Conservation (phyloP, 2,797 vertebrate species). For the Manis crassicaudata region DNA sequence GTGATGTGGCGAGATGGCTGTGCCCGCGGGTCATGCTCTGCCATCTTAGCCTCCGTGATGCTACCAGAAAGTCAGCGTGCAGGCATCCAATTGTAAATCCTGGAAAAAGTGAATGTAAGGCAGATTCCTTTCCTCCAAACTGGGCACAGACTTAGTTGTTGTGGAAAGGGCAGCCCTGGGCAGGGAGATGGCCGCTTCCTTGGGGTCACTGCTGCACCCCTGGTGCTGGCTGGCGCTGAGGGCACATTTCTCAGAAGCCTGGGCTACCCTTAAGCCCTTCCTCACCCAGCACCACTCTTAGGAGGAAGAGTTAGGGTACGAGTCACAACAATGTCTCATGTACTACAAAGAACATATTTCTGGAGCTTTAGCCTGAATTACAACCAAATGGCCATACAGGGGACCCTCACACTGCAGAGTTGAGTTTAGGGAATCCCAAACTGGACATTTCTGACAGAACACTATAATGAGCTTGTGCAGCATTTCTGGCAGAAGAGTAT, state of each 20-base stretch:
- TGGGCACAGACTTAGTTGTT: neutral
- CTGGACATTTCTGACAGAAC: neutral
- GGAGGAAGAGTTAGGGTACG: neutral
- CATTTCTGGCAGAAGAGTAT: too few relatives aligned
- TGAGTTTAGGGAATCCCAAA: slow-evolving; percentile 5
- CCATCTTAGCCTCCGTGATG: neutral
- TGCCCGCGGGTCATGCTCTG: neutral
- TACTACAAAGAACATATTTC: neutral
- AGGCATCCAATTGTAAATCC: neutral
- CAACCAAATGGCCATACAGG: neutral
- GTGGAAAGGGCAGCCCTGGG: neutral
- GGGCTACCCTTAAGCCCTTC: neutral
- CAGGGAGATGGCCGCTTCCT: neutral
- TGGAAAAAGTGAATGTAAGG: neutral
- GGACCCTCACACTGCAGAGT: neutral
- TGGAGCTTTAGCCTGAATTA: neutral
- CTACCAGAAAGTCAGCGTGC: neutral
- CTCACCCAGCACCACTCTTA: neutral
- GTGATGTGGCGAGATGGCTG: neutral
- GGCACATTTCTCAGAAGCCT: neutral
- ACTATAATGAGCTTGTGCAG: neutral
- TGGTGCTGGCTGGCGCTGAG: neutral
- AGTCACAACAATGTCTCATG: neutral
- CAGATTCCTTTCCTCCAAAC: neutral
- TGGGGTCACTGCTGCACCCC: neutral